Evolutionary conservation across 2,113 vertebrate genomes (phyloP), one percentile per base, ranked within the genome.

Genomic region (Rissa tridactyla): DNA sequence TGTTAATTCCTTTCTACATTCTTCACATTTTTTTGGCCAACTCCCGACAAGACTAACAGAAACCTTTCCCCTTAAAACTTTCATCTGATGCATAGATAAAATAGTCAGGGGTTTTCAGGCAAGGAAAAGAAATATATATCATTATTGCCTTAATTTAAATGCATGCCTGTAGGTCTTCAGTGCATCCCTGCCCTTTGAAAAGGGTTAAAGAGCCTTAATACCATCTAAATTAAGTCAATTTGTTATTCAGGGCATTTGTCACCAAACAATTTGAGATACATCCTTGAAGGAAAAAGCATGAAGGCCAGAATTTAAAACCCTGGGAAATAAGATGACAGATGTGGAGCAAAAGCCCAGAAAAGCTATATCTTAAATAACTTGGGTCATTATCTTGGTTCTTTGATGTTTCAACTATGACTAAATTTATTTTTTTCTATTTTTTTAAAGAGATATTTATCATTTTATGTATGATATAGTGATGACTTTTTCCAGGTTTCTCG

Each of bases 1-100:
- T 97, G 92, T 88, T 96, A 92, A 95, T 87, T 92, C 79, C n/a
- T 52, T 80, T 61, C 91, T 61, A 78, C 95, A 95, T 92, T 97
- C 94, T 85, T 98, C 49, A 96, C 95, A 92, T 96, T 87, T 92
- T 90, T 87, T 73, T 82, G 70, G 92, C 88, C 26, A 60, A 88
- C 96, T 97, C 94, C 96, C 61, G 0, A 95, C 55, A 90, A 96
- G 87, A 95, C 86, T 90, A 94, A 94, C 86, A 95, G 75, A 95
- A 97, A 95, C 55, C 88, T 89, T 95, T 94, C 91, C 92, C 83
- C 85, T 82, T 65, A 51, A 80, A 51, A 72, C 92, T 92, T 96
- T 85, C 93, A 94, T 95, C 61, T 76, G 86, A 60, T 79, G 64
- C 89, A 95, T 81, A 92, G 82, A 93, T 96, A 94, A 95, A 96